phyloP scores from a whole-genome alignment of 1,140 invertebrate species.

The Zaprionus vittiger region DNA sequence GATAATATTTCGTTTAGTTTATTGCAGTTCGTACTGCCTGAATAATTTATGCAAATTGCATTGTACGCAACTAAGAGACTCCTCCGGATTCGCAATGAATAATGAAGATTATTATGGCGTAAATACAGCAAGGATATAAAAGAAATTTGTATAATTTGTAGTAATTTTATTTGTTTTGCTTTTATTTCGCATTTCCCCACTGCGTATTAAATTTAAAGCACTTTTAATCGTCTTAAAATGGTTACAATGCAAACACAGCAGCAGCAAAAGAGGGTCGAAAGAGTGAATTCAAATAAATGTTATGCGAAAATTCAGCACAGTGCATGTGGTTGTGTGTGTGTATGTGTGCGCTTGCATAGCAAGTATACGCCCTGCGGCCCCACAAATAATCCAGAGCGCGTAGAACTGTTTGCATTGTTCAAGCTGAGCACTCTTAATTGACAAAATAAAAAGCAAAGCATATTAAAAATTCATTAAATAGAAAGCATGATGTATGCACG shows the following conservation, averaged over 20 bases:
- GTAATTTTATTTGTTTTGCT: neutral
- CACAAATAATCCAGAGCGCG: conserved; percentile 48
- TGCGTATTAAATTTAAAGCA: conserved; percentile 25
- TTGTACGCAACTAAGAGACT: neutral
- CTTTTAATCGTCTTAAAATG: conserved; percentile 55
- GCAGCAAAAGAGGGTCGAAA: neutral
- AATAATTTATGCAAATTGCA: conserved; percentile 43
- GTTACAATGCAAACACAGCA: conserved; percentile 27
- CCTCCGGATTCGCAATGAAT: neutral
- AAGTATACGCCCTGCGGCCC: conserved; percentile 54
- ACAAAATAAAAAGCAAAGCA: conserved; percentile 56
- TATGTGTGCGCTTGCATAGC: conserved; percentile 22
- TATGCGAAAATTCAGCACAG: conserved; percentile 5
- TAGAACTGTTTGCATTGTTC: conserved; percentile 46
- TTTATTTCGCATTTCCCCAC: neutral
- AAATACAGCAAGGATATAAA: neutral
- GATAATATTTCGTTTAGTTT: conserved; percentile 57
- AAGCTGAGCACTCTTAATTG: conserved; percentile 51
- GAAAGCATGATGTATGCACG: conserved; percentile 47
- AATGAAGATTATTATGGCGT: neutral
- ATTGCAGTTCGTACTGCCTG: conserved; percentile 42
- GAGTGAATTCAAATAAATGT: conserved; percentile 17
- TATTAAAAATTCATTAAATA: conserved; percentile 80
- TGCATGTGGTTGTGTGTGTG: neutral
- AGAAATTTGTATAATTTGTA: neutral